Base-by-base conservation (phyloP, 2,888 invertebrate species). In the Tetragonisca angustula region DNA sequence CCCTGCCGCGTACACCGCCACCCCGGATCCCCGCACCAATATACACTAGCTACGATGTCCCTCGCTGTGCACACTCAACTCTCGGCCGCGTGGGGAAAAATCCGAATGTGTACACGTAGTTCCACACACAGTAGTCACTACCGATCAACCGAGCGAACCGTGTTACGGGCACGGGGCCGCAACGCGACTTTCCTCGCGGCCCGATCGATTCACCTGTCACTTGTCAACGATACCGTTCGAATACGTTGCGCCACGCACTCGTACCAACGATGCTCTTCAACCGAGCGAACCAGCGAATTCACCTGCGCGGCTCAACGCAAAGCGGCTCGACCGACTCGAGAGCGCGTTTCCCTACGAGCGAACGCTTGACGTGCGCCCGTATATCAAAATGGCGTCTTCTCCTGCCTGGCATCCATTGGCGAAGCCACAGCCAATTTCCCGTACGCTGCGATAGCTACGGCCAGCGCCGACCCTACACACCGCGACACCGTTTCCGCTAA, bases 361-460 rank as follows among this genome's bases (percentile, higher is more conserved):
- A 90, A 88, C 92, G 93, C 93, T 92, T 93, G 93, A 93, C 92
- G 93, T 92, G 91, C 91, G 92, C 91, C 91, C 93, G 92, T 94
- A 93, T 92, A 93, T 94, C 94, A 94, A 94, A 93, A 94, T 94
- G 94, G 94, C 94, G 93, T 92, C 92, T 89, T 91, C 89, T 89
- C 90, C 92, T 89, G 93, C 91, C 91, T 91, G 91, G 92, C 92
- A 93, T 92, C 92, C 92, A 92, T 93, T 92, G 91, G 91, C 88
- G 90, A 91, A 90, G 91, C 91, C 91, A 87, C 88, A 87, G 89
- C 88, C 90, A 89, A 91, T 91, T 92, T 90, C 90, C 89, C 90
- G 89, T 77, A 84, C 88, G 87, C 88, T 81, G 78, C 88, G 87
- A 84, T 83, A 81, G 89, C 81, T 86, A 80, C 87, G 85, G 86